Evolutionary conservation across 2,113 vertebrate genomes (phyloP), one percentile per base, ranked within the genome.

Genomic region (Megaleporinus macrocephalus): DNA sequence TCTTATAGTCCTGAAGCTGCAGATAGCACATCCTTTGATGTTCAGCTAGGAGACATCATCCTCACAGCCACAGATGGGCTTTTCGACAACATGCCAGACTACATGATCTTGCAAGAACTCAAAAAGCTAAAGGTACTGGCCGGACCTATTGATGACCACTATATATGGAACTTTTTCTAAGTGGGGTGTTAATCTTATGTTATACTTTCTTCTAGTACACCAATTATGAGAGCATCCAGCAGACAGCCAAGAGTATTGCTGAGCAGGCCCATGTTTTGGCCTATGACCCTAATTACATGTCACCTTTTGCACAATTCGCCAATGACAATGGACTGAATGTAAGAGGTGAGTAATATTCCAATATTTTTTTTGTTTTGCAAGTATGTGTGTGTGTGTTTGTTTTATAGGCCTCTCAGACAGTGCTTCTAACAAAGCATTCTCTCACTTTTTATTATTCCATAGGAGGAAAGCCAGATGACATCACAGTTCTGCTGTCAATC

Each of bases 71-170:
- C 97, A 0, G 98, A 99, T 0, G 98, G 98, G 5, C 96, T 99
- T 41, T 99, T 99, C 86, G 98, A 99, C 95, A 99, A 99, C 93
- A 99, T 99, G 97, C 97, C 98, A 44, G 98, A 99, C 91, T 98
- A 99, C 86, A 99, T 99, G 98, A 99, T 99, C 70, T 95, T 99
- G 69, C 97, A 97, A 90, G 98, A 99, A 92, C 87, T 99, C 3
- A 97, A 98, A 85, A 99, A 98, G 89, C 94, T 99, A 41, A 99
- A 99, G 96, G 98, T 98, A 65, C 11, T 18, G 9, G 15, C 14
- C 55, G 0, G 33, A 20, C 72, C 26, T 33, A 44, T 41, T 55
- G 26, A 22, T 51, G 12, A 22, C 51, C 26, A 70, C 14, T 29
- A 20, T 68, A 5, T 12, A 15, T 13, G 16, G 5, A 44, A 9